These are phyloP conservation scores for Prolemur simus DNA, from an alignment of 2,113 vertebrate species.

Conservation along the genomic window DNA sequence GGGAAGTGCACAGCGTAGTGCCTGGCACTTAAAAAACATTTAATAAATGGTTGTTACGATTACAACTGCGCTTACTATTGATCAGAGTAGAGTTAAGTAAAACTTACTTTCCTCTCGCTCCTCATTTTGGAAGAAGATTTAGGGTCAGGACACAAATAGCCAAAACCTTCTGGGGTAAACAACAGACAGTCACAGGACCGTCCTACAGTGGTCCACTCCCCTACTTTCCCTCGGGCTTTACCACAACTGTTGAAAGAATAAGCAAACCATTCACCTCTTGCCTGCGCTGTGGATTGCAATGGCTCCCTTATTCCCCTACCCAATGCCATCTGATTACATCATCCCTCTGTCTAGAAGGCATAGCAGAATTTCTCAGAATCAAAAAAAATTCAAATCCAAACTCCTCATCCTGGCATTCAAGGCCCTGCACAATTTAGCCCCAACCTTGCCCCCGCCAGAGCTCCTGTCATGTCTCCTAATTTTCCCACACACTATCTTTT, in stretches of 20 bases:
- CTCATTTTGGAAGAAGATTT: background rate
- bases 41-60: background rate
- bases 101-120: background rate
- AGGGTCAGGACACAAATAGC: background rate
- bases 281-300: no score
- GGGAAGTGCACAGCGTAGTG: background rate
- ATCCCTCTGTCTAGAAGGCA: background rate
- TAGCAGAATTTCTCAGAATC: background rate
- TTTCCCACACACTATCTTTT: background rate
- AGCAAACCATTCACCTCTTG: background rate
- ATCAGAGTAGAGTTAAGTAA: background rate
- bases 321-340: fast-evolving
- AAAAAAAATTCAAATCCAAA: background rate
- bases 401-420: background rate
- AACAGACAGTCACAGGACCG: background rate
- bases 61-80: background rate
- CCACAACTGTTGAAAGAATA: background rate
- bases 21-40: background rate
- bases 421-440: background rate
- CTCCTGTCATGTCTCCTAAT: background rate
- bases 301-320: background rate
- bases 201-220: no score
- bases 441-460: background rate
- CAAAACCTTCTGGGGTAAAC: background rate
- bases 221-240: background rate